Evolutionary conservation across 1,140 invertebrate species (phyloP), one percentile per base, ranked within the genome.

Genomic region (Zaprionus ornatus): DNA sequence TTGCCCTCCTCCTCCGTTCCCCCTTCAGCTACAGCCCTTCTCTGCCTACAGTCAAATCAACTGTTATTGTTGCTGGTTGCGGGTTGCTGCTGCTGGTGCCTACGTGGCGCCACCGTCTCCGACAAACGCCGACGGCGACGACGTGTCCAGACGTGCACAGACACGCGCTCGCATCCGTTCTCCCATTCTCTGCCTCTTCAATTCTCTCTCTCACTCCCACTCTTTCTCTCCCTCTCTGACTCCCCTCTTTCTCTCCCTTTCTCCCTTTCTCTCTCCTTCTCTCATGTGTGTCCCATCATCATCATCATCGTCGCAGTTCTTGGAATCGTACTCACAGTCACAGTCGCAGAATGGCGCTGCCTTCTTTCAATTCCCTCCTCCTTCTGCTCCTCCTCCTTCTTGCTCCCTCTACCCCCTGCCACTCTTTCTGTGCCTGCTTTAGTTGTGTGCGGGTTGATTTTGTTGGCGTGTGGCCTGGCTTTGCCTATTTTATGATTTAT

Each of bases 401-500:
- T 12, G 4, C 32, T n/a, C 56, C 12, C 32, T 59, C 2, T 1
- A 13, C 9, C 68, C 12, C 13, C 21, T 29, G 10, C 52, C 32
- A 52, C 40, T 42, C 12, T 7, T 35, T 15, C 15, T 17, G 9
- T n/a, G 25, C 60, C 13, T 23, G n/a, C 63, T 17, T 50, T 48
- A 50, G 17, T 50, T 50, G 9, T 50, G 45, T 13, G 19, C 45
- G 17, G 17, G 45, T 6, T 62, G 29, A 45, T 57, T 29, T 37
- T 59, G 42, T 40, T 52, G 57, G 50, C 45, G 61, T 69, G 52
- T 76, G 68, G 17, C 56, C 42, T 52, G 64, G 56, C 72, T 77
- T 79, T 87, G 83, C 83, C 83, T 86, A 87, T 86, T 87, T 86
- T 86, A 86, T 86, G 83, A 86, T 86, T 86, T 86, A 86, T 86